Conservation (phyloP, 2,113 vertebrate species). For the Lates calcarifer region DNA sequence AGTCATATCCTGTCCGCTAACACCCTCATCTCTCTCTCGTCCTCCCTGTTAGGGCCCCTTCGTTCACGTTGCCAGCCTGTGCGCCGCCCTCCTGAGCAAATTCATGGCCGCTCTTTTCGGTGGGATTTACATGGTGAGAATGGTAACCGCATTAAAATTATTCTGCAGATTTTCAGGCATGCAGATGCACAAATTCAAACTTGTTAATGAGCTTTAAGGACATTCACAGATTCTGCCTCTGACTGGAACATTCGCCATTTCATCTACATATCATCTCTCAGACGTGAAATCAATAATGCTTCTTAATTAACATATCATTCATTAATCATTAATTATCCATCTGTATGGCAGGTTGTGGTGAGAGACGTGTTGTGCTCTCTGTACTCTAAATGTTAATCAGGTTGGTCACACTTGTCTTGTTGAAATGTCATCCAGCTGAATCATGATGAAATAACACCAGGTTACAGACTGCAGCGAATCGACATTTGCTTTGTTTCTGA, state of each 20-base stretch:
- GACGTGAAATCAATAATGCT: too few relatives aligned
- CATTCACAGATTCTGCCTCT: not conserved
- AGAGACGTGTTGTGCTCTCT: too few relatives aligned
- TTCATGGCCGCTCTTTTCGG: constrained; percentile 96
- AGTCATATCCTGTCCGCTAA: constrained; percentile 21
- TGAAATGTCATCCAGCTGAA: too few relatives aligned
- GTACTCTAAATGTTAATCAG: too few relatives aligned
- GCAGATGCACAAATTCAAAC: not conserved
- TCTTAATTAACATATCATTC: too few relatives aligned
- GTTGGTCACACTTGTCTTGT: too few relatives aligned
- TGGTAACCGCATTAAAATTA: not conserved
- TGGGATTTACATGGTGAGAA: constrained; percentile 92
- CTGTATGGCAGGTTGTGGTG: too few relatives aligned
- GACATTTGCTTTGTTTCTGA: too few relatives aligned
- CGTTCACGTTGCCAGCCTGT: constrained; percentile 96
- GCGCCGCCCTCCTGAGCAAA: constrained; percentile 93
- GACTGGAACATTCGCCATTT: not conserved
- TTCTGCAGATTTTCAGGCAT: not conserved
- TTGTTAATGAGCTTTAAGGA: not conserved
- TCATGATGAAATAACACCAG: too few relatives aligned
- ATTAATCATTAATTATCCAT: too few relatives aligned
- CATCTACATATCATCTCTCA: not conserved
- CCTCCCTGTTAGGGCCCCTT: constrained; percentile 80
- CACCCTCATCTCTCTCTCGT: constrained; percentile 25
- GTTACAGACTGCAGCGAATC: too few relatives aligned